Percentiles rank a stretch among this genome's conserved stretches.
These are phyloP conservation scores for Tolmerus cingulatus DNA, from an alignment of 2,888 invertebrate genomes.

Conservation along the genomic window DNA sequence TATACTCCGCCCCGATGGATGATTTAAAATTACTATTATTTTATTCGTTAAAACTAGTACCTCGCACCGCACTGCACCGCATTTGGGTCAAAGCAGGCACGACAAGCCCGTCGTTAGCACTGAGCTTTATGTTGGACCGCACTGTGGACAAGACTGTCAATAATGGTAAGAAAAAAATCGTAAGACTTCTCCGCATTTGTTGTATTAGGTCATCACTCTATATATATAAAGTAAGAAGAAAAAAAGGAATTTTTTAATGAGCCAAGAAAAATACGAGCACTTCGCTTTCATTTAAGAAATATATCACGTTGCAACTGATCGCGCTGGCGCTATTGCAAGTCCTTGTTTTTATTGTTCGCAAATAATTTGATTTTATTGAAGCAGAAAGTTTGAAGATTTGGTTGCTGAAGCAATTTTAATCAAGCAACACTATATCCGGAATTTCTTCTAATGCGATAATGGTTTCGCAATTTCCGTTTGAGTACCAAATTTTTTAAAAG, in stretches of 20 bases:
- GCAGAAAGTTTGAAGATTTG: neutral
- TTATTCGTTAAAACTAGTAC: neutral
- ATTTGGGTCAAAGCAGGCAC: conserved; percentile 15
- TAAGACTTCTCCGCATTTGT: conserved; percentile 13
- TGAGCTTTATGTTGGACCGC: neutral
- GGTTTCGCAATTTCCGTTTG: neutral
- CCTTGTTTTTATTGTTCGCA: neutral
- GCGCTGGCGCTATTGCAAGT: neutral
- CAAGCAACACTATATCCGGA: neutral
- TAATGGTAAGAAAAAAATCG: conserved; percentile 18
- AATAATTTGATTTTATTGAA: neutral
- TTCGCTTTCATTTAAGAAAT: conserved; percentile 11
- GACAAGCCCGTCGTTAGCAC: conserved; percentile 8
- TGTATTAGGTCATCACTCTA: conserved; percentile 34
- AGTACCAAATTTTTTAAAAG: neutral
- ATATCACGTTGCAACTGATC: neutral
- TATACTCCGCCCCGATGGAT: neutral
- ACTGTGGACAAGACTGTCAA: conserved; percentile 15
- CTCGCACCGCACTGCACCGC: conserved; percentile 15
- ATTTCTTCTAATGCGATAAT: neutral
- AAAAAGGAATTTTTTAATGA: conserved; percentile 1
- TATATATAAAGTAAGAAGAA: neutral
- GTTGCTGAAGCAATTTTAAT: neutral
- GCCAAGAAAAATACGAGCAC: neutral
- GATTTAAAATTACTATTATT: neutral